These are phyloP conservation scores for Heliconius nattereri DNA, from an alignment of 1,140 invertebrate genomes.

Conservation along the genomic window DNA sequence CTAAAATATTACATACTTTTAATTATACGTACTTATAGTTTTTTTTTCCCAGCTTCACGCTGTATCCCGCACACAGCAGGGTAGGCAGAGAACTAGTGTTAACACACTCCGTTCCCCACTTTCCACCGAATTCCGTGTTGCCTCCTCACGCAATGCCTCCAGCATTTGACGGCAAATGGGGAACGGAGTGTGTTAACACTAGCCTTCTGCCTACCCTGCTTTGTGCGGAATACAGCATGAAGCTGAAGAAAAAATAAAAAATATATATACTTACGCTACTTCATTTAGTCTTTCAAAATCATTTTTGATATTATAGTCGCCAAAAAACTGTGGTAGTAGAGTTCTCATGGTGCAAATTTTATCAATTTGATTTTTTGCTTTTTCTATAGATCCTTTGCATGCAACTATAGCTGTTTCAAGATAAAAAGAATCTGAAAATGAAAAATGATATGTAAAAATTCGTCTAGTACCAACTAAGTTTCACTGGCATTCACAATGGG, in stretches of 20 bases:
- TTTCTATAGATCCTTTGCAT: slow-evolving; percentile 37
- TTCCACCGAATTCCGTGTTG: no score
- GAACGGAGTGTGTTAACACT: no score
- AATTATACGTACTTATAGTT: neutral
- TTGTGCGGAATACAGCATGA: no score
- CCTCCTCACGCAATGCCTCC: no score
- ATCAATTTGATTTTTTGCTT: slow-evolving; percentile 29
- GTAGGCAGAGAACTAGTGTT: no score
- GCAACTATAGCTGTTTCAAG: slow-evolving; percentile 33
- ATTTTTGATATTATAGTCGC: slow-evolving; percentile 24
- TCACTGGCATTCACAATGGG: no score
- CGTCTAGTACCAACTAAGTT: no score
- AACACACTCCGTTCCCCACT: no score
- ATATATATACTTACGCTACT: slow-evolving; percentile 35
- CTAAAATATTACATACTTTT: slow-evolving; percentile 16
- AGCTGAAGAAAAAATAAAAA: neutral
- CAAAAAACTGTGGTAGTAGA: slow-evolving; percentile 37
- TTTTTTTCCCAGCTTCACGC: no score
- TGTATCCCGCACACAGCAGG: no score
- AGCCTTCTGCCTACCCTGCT: no score
- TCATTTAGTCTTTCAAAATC: slow-evolving; percentile 40
- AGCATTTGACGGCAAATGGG: no score
- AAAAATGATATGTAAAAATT: neutral
- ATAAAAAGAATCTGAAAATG: slow-evolving; percentile 30
- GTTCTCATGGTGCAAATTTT: slow-evolving; percentile 36